These are phyloP conservation scores for Ageneiosus marmoratus DNA, from an alignment of 2,113 vertebrate genomes.

Conservation along the genomic window DNA sequence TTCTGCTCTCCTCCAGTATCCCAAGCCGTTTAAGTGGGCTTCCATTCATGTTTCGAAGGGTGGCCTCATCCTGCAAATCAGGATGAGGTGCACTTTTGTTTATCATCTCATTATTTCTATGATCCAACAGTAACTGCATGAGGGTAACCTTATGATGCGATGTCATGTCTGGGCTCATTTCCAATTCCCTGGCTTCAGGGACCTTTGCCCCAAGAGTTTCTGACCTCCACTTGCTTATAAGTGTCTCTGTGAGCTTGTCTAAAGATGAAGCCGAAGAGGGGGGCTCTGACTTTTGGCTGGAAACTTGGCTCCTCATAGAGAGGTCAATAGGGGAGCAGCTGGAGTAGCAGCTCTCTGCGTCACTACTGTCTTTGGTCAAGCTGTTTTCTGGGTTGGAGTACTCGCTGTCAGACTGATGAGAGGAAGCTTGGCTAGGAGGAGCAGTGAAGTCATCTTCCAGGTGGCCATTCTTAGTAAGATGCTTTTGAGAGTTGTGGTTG, in stretches of 20 bases:
- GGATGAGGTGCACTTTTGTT: constrained; percentile 76
- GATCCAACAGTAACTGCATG: constrained; percentile 92
- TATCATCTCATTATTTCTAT: constrained; percentile 82
- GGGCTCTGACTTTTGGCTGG: constrained; percentile 68
- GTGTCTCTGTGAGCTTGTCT: constrained; percentile 90
- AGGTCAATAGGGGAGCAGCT: constrained; percentile 95
- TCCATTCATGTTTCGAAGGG: constrained; percentile 75
- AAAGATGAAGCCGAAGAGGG: constrained; percentile 76
- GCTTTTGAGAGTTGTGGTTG: constrained; percentile 88
- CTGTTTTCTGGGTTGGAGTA: constrained; percentile 89
- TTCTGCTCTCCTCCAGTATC: constrained; percentile 69
- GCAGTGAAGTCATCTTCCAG: constrained; percentile 76
- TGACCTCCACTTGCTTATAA: constrained; percentile 91
- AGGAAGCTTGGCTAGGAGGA: constrained; percentile 82
- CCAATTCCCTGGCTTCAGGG: constrained; percentile 78
- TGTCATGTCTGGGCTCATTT: constrained; percentile 80
- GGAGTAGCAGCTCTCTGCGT: constrained; percentile 91
- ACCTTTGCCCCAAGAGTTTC: constrained; percentile 77
- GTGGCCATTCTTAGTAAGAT: constrained; percentile 78
- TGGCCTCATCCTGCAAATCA: constrained; percentile 74
- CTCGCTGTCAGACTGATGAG: constrained; percentile 86
- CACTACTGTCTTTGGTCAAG: constrained; percentile 92
- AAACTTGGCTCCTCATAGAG: constrained; percentile 83
- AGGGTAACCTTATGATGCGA: constrained; percentile 92
- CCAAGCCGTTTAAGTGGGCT: constrained; percentile 76